Evolutionary conservation across 2,113 vertebrate genomes (phyloP).

Genomic region (Ictalurus punctatus): DNA sequence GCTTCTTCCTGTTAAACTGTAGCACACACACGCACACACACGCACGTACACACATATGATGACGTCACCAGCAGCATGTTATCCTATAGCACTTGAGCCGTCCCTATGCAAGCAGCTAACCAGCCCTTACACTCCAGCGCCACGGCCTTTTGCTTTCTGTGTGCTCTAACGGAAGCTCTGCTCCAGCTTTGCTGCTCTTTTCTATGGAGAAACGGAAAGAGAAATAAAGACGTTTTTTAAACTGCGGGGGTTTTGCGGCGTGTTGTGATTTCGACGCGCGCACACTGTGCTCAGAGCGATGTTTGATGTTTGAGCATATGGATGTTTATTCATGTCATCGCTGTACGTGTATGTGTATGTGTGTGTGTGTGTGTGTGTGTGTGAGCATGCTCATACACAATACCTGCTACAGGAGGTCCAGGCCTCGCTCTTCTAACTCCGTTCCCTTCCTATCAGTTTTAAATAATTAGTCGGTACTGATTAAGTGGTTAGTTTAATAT

Average conservation of each 20-base stretch:
- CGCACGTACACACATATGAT: conserved; percentile 10
- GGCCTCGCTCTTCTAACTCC: not conserved
- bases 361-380: not conserved
- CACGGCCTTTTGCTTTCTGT: conserved; percentile 26
- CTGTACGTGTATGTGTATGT: not conserved
- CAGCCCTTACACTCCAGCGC: conserved; percentile 21
- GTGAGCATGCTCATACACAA: not conserved
- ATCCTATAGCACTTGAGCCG: conserved; percentile 42
- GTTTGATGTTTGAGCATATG: conserved; percentile 2
- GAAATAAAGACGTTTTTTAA: conserved; percentile 41
- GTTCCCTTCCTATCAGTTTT: not conserved
- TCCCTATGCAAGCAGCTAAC: conserved; percentile 50
- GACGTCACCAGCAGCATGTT: conserved; percentile 45
- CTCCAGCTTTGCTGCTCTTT: conserved; percentile 34
- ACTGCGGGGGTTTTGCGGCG: not conserved
- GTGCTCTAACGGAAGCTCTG: conserved; percentile 32
- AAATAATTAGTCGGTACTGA: not conserved
- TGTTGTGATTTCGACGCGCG: conserved; percentile 6
- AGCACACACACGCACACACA: not conserved
- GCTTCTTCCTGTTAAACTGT: conserved; percentile 31
- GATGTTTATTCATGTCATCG: not conserved
- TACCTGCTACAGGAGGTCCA: not conserved
- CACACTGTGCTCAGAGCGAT: not conserved
- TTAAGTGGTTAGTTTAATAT: not conserved
- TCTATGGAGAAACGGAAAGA: conserved; percentile 16